These are phyloP conservation scores for Hypsopygia costalis DNA, from an alignment of 2,888 invertebrate genomes.

Conservation along the genomic window DNA sequence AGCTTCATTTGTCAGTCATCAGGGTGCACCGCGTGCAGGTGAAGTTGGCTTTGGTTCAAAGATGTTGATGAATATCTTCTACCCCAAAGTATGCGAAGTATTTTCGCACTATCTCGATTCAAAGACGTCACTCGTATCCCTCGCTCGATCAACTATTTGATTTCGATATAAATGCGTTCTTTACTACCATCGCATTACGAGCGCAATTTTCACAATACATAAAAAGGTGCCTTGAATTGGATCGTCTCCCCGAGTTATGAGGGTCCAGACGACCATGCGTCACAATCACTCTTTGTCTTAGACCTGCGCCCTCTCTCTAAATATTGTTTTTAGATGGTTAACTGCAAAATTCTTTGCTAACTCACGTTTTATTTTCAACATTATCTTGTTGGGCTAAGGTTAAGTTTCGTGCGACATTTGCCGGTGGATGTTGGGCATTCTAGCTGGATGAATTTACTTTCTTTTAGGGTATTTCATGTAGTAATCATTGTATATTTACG, in stretches of 20 bases:
- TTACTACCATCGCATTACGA: constrained; percentile 26
- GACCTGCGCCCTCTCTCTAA: constrained; percentile 40
- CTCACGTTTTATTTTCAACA: constrained; percentile 22
- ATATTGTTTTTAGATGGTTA: constrained; percentile 45
- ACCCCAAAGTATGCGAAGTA: too few relatives aligned
- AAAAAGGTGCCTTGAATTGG: constrained; percentile 37
- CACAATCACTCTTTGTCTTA: constrained; percentile 56
- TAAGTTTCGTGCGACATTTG: background rate
- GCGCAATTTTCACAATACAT: constrained; percentile 34
- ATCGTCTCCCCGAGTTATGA: constrained; percentile 43
- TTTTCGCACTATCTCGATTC: too few relatives aligned
- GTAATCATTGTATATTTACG: too few relatives aligned
- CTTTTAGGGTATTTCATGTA: constrained; percentile 36
- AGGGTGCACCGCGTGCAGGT: too few relatives aligned
- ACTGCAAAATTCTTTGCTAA: constrained; percentile 22
- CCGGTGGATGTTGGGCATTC: constrained; percentile 19
- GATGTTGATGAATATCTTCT: too few relatives aligned
- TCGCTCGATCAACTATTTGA: constrained; percentile 6
- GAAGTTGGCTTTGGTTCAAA: too few relatives aligned
- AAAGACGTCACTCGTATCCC: too few relatives aligned
- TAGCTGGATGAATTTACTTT: constrained; percentile 18
- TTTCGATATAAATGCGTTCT: constrained; percentile 14
- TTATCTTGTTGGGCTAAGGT: constrained; percentile 8
- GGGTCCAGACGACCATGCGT: constrained; percentile 44
- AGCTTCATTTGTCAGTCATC: too few relatives aligned